Conservation (phyloP, 2,888 invertebrate genomes). For the Eupithecia exiguata region DNA sequence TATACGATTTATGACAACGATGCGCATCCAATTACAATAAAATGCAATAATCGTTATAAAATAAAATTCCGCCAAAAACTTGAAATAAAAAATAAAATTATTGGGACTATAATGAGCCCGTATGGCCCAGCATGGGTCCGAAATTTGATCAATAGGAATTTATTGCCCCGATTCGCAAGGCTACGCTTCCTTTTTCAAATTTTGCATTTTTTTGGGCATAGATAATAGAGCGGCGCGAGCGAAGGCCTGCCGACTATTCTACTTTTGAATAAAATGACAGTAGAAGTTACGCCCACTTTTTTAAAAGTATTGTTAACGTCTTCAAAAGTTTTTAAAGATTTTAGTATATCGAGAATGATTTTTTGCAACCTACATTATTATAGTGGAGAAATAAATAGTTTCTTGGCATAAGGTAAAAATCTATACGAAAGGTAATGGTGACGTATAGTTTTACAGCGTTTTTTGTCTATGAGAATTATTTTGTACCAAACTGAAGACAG, state of each 20-base stretch:
- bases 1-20: conserved; percentile 30
- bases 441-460: background rate
- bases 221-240: conserved; percentile 77
- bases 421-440: background rate
- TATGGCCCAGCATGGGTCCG: conserved; percentile 81
- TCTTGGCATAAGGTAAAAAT: background rate
- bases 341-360: conserved; percentile 62
- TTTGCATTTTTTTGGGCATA: conserved; percentile 54
- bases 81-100: conserved; percentile 68
- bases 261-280: conserved; percentile 73
- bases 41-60: conserved; percentile 42
- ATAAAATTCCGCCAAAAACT: conserved; percentile 47
- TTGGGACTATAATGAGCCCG: conserved; percentile 79
- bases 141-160: conserved; percentile 82
- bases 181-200: conserved; percentile 74
- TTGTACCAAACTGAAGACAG: too few relatives aligned
- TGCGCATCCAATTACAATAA: conserved; percentile 28
- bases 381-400: background rate
- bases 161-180: conserved; percentile 82
- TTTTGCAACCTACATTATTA: background rate
- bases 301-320: conserved; percentile 69
- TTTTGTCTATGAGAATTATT: background rate
- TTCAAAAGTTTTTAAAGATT: conserved; percentile 81
- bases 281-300: conserved; percentile 81
- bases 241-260: conserved; percentile 70